Percentiles rank a stretch among this genome's conserved stretches.
Conservation (phyloP, 2,888 invertebrate species). For the Neoascia interrupta region DNA sequence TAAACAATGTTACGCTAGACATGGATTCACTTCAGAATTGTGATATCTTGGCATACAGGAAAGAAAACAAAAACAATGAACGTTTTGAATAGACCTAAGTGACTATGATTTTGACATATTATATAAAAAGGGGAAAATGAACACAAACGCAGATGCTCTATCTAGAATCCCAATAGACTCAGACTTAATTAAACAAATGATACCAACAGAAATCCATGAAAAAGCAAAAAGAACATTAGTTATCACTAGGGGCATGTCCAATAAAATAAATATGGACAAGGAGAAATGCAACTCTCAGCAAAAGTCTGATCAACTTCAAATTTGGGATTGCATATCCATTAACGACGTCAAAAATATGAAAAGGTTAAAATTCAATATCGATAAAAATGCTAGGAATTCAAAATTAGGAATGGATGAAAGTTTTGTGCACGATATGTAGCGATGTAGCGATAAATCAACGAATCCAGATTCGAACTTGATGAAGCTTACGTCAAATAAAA, state of each 20-base stretch:
- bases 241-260: not conserved
- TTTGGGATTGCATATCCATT: not conserved
- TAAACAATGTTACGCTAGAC: not conserved
- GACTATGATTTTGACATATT: slow-evolving; percentile 71
- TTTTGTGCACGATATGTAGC: not conserved
- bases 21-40: too few species aligned
- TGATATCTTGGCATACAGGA: not conserved
- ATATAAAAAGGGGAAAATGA: slow-evolving; percentile 9
- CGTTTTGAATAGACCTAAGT: slow-evolving; percentile 67
- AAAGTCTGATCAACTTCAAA: not conserved
- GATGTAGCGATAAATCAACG: not conserved
- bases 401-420: not conserved
- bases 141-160: not conserved
- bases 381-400: not conserved
- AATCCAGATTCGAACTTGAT: too few species aligned
- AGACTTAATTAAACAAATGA: not conserved
- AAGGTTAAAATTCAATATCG: not conserved
- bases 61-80: not conserved
- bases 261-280: not conserved
- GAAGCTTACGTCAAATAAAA: too few species aligned
- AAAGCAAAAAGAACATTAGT: not conserved
- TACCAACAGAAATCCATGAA: not conserved
- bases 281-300: not conserved
- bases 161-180: not conserved
- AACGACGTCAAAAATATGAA: too few species aligned